A percentile compares a stretch with the other conserved stretches of the same genome.
Evolutionary conservation across 2,888 invertebrate species (phyloP).

Genomic region (Lithophane leautieri): DNA sequence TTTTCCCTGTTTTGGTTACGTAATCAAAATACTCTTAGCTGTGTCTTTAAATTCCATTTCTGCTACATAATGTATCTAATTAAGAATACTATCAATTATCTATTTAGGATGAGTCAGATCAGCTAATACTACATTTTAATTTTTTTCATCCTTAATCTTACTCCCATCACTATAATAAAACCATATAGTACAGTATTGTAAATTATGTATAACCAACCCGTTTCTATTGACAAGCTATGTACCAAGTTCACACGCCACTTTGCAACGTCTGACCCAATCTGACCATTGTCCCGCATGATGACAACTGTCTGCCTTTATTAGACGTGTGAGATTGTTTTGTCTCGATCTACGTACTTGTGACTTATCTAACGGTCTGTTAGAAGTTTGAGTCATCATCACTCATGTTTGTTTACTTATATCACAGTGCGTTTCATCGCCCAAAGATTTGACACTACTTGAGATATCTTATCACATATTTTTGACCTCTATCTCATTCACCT

Average conservation of each 20-base stretch:
- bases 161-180: not conserved
- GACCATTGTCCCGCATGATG: conserved; percentile 61
- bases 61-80: too few species aligned
- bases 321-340: conserved; percentile 51
- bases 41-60: too few species aligned
- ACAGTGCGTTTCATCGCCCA: not conserved
- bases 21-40: too few species aligned
- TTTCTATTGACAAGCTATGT: conserved; percentile 30
- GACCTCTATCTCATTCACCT: not conserved
- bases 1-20: too few species aligned
- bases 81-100: too few species aligned
- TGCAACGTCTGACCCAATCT: conserved; percentile 62
- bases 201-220: conserved; percentile 23
- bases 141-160: too few species aligned
- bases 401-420: not conserved
- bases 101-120: too few species aligned
- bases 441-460: not conserved
- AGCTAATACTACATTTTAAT: too few species aligned
- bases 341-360: conserved; percentile 25
- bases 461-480: not conserved
- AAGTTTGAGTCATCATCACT: not conserved
- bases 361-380: not conserved
- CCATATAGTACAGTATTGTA: conserved; percentile 6
- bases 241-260: conserved; percentile 67
- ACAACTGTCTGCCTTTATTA: conserved; percentile 59